These are phyloP conservation scores for Motacilla tschutschensis DNA, from an alignment of 2,113 vertebrate genomes.

Conservation along the genomic window DNA sequence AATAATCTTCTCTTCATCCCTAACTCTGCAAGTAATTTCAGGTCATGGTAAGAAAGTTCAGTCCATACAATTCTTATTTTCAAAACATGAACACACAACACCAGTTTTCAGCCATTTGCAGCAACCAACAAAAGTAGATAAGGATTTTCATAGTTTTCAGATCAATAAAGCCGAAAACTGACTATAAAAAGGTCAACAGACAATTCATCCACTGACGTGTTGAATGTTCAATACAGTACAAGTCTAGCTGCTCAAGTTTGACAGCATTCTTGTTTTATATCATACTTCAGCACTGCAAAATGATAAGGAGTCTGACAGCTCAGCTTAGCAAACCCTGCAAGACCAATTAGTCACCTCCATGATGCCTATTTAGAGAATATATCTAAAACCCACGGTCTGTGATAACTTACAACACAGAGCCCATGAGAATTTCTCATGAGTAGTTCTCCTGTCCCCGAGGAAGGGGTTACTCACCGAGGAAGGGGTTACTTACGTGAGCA, in stretches of 20 bases:
- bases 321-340: conserved; percentile 25
- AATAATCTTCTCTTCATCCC: background rate
- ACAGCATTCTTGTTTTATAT: conserved; percentile 58
- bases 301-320: conserved; percentile 31
- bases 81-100: background rate
- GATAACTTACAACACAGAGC: background rate
- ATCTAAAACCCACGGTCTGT: background rate
- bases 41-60: background rate
- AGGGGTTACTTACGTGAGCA: background rate
- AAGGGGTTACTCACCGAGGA: background rate
- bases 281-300: conserved; percentile 23
- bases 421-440: background rate
- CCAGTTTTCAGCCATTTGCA: background rate
- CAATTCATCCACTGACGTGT: background rate
- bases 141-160: conserved; percentile 6
- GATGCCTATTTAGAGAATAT: conserved; percentile 24
- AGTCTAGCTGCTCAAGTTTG: conserved; percentile 31
- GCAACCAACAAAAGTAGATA: background rate
- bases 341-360: conserved; percentile 10
- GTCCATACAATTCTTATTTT: background rate
- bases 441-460: background rate
- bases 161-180: background rate
- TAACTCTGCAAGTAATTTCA: background rate
- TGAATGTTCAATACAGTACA: background rate
- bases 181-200: conserved; percentile 20